phyloP scores from a whole-genome alignment of 2,113 vertebrate genomes.

The Platycercus adscitus region DNA sequence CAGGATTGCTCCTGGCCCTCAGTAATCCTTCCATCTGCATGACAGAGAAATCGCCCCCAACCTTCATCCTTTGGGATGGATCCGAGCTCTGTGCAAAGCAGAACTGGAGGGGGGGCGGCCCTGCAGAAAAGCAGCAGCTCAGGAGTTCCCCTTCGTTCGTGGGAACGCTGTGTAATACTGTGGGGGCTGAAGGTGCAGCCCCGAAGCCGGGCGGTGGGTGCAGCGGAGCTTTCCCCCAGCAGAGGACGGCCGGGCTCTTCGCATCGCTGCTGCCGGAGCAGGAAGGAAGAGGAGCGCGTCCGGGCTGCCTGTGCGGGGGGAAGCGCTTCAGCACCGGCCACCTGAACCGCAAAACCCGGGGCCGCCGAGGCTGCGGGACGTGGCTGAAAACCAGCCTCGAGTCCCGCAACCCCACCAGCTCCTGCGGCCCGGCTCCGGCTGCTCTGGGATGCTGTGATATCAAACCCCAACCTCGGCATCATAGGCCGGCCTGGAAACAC shows the following conservation, averaged over 20 bases:
- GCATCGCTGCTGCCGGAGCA: not conserved
- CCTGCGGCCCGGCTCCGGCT: no score
- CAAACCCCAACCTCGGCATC: not conserved
- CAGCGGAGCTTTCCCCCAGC: not conserved
- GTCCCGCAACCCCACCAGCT: not conserved
- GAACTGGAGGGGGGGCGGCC: not conserved
- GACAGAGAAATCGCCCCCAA: not conserved
- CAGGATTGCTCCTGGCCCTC: not conserved
- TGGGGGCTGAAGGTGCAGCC: not conserved
- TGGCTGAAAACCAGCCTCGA: rapidly evolving
- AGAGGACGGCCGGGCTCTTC: not conserved
- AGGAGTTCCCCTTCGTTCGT: not conserved
- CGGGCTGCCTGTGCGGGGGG: not conserved
- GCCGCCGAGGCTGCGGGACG: rapidly evolving
- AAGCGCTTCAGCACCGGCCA: not conserved
- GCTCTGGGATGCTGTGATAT: not conserved
- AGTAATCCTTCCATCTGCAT: not conserved
- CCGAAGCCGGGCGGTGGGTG: not conserved
- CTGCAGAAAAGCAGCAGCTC: not conserved
- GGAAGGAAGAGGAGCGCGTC: not conserved
- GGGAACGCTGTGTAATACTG: not conserved
- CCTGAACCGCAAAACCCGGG: not conserved
- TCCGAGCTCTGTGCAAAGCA: not conserved
- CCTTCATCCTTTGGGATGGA: not conserved
- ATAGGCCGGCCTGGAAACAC: not conserved